These are phyloP conservation scores for Drosophila mettleri DNA, from an alignment of 2,888 invertebrate genomes.

Conservation along the genomic window DNA sequence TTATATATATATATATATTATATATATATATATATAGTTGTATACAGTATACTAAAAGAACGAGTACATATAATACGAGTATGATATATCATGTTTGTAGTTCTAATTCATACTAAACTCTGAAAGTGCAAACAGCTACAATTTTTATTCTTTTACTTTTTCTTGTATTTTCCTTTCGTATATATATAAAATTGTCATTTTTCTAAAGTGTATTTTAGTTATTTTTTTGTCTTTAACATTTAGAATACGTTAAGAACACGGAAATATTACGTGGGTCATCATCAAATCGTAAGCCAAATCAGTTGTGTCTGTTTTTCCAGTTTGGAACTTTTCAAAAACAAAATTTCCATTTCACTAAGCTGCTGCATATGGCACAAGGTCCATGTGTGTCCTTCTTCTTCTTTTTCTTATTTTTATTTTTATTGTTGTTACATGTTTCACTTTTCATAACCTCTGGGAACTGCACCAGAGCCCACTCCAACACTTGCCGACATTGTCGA, in stretches of 20 bases:
- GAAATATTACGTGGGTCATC: constrained; percentile 57
- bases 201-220: constrained; percentile 14
- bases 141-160: constrained; percentile 18
- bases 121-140: constrained; percentile 71
- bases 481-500: constrained; percentile 67
- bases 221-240: constrained; percentile 51
- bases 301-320: constrained; percentile 20
- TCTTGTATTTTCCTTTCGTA: constrained; percentile 21
- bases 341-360: constrained; percentile 36
- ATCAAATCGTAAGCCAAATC: constrained; percentile 48
- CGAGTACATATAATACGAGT: constrained; percentile 20
- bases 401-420: constrained; percentile 2
- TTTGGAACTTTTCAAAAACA: constrained; percentile 20
- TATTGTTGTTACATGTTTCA: constrained; percentile 57
- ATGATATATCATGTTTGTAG: constrained; percentile 35
- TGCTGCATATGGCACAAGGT: constrained; percentile 61
- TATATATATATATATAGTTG: not conserved
- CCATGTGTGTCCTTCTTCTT: constrained; percentile 32
- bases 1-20: constrained; percentile 4
- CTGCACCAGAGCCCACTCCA: constrained; percentile 28
- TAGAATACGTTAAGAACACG: constrained; percentile 73
- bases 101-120: constrained; percentile 58
- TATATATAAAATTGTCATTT: constrained; percentile 36
- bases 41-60: constrained; percentile 23
- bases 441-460: constrained; percentile 43